Base-by-base conservation (phyloP, 1,140 invertebrate species). In the Dendroctonus ponderosae region DNA sequence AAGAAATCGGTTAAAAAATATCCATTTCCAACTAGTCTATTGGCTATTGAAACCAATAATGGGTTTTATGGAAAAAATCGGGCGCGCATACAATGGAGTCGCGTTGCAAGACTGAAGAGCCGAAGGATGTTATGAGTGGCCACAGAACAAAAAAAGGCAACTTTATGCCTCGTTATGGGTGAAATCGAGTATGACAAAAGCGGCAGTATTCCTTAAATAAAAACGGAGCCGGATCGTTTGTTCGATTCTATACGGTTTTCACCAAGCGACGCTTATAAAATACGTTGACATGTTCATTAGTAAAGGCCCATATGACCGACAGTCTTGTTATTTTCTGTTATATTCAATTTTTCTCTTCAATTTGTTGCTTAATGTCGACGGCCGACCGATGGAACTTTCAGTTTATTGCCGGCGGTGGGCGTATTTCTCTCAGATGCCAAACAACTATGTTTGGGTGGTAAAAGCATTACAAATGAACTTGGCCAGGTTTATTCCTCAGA, bases 261-360 rank as follows among this genome's bases (percentile, higher is more conserved):
- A 70, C 50, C 14, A 65, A 26, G 26, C 62, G 56, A 58, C 42
- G 56, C 53, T 50, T 67, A 71, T 71, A 71, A 71, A 71, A 68
- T 71, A 71, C 69, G 62, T 68, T 71, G 67, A 71, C 69, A 71
- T 68, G 69, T 71, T 71, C 69, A 71, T 71, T 71, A 71, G 69
- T 62, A 60, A 62, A 54, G 60, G 66, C 58, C 26, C 43, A 50
- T 63, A 63, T 68, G 46, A 52, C 41, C 54, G 62, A 50, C 44
- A 54, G 58, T 49, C 63, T 66, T 56, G 68, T 67, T 70, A 66
- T 58, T 70, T 58, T 54, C 51, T 54, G 51, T 53, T 62, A 59
- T 67, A 67, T 67, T 62, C 60, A 61, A 60, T 70, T 67, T 70
- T 70, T 51, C 37, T 58, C 44, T 70, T 62, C 54, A 67, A 54